Evolutionary conservation across 92 coral and sea anemone species (phyloP), one percentile per base, ranked within the genome.

Genomic region (Parazoanthus darwini): DNA sequence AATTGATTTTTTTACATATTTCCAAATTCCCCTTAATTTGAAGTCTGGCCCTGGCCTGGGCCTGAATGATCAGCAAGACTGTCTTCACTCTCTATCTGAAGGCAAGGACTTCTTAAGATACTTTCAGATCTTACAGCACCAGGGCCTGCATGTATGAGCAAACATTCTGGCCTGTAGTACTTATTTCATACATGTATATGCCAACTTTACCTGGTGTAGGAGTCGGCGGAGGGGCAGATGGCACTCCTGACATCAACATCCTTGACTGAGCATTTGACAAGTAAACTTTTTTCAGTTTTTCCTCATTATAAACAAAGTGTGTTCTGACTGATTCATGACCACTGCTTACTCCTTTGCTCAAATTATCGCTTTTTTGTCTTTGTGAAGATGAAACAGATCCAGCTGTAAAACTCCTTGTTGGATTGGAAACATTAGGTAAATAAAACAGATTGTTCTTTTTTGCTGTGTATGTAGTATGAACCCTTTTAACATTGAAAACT

Each of bases 191-290:
- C 1, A 48, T 13, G 11, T 18, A 51, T 50, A 8, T 51, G 13
- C 15, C 9, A 11, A 54, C 14, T 54, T 54, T 85, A 91, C 99
- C 96, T 75, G 89, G 88, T 7, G 91, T 91, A 78, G 99, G 99
- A 39, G 99, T 94, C 20, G 90, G 89, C 0, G 99, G 99, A 1
- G 99, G 99, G 29, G 94, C 99, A 74, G 93, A 88, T 35, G 99
- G 99, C 38, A 91, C 91, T 43, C 99, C 99, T 90, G 94, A 85
- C 37, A 95, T 82, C 92, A 91, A 50, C 75, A 77, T 89, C 59
- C 90, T 89, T 15, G 99, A 97, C 77, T 95, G 99, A 39, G 94
- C 90, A 78, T 94, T 95, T 44, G 99, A 97, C 37, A 95, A 87
- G 88, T 94, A 97, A 14, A 95, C 89, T 72, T 95, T 97, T 87